Percentiles rank a stretch among this genome's conserved stretches.
phyloP scores from a whole-genome alignment of 2,113 vertebrate species.

The Casuarius casuarius region DNA sequence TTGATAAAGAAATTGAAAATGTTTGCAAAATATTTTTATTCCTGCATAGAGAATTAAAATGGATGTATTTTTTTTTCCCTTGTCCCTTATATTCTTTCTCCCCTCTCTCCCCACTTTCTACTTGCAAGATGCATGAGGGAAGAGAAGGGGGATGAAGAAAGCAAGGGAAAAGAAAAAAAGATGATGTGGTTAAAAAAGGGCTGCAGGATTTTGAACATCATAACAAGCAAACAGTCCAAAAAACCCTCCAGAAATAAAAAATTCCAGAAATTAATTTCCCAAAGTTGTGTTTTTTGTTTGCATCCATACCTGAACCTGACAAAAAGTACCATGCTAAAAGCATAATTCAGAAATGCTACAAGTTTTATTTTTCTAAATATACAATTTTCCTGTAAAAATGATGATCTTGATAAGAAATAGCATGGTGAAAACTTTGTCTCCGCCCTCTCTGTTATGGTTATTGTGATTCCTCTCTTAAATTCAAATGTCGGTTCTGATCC shows the following conservation, averaged over 20 bases:
- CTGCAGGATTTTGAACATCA: neutral
- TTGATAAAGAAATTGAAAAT: conserved; percentile 4
- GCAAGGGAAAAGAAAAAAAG: neutral
- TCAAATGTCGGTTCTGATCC: neutral
- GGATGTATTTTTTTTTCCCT: neutral
- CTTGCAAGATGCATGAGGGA: neutral
- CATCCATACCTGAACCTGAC: neutral
- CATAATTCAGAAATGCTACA: neutral
- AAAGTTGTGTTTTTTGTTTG: neutral
- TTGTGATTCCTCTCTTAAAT: neutral
- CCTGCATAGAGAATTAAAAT: neutral
- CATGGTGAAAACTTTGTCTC: neutral
- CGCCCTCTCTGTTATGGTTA: neutral
- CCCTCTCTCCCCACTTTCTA: neutral
- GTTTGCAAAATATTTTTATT: conserved; percentile 10
- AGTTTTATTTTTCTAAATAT: neutral
- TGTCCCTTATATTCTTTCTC: neutral
- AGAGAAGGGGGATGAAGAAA: neutral
- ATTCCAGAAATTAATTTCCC: neutral
- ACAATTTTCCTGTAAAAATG: neutral
- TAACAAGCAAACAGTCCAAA: neutral
- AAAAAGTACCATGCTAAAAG: neutral
- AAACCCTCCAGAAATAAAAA: neutral
- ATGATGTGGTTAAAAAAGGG: neutral
- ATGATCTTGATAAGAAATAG: neutral